Evolutionary conservation across 2,113 vertebrate species (phyloP).

Genomic region (Gadus chalcogrammus): DNA sequence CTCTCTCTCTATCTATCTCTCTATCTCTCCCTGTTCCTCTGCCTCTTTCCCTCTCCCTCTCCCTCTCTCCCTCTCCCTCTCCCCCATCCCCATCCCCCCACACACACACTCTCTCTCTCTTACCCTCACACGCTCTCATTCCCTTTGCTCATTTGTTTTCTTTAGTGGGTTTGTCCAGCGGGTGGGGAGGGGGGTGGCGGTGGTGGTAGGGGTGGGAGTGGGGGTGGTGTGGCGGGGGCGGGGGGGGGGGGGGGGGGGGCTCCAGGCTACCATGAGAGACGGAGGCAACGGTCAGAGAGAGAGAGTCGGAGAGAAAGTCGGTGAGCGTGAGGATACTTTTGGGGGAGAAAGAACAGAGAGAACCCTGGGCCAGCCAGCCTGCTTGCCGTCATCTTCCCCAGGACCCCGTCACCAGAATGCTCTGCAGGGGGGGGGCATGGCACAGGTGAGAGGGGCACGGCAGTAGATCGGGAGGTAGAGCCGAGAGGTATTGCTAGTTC

Average conservation of each 20-base stretch:
- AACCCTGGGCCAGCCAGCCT: neutral
- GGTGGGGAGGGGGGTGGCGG: neutral
- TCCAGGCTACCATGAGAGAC: neutral
- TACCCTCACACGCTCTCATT: neutral
- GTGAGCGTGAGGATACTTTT: neutral
- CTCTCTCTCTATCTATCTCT: too few species aligned
- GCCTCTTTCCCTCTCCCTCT: too few species aligned
- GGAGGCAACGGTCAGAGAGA: neutral
- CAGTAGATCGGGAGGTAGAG: too few species aligned
- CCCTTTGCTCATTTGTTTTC: conserved; percentile 2
- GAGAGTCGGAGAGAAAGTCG: neutral
- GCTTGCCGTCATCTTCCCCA: neutral
- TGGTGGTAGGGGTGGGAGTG: too few species aligned
- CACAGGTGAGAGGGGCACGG: conserved; percentile 24
- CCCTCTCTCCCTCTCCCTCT: too few species aligned
- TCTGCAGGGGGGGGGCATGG: conserved; percentile 14
- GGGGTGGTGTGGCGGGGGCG: neutral
- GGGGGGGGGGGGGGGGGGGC: neutral
- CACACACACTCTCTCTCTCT: conserved; percentile 1
- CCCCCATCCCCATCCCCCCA: neutral
- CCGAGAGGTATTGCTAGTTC: too few species aligned
- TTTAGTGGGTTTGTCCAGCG: neutral
- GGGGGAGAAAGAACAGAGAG: neutral
- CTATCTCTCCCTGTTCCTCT: too few species aligned
- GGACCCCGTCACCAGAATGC: conserved; percentile 18